A percentile compares a stretch with the other conserved stretches of the same genome.
Conservation (phyloP, 2,113 vertebrate genomes). For the Oreochromis aureus region DNA sequence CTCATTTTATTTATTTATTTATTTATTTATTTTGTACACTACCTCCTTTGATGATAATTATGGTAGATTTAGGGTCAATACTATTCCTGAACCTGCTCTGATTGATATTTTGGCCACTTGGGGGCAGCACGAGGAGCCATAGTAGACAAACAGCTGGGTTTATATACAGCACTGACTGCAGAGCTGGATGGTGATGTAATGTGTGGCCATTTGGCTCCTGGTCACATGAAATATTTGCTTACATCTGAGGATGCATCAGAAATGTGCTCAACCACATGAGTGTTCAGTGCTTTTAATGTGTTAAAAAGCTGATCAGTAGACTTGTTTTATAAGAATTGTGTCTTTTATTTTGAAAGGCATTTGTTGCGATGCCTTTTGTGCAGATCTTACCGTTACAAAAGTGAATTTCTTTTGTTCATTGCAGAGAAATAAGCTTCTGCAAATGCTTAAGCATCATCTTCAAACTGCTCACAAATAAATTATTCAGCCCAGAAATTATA, state of each 20-base stretch:
- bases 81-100: neutral
- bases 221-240: neutral
- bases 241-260: neutral
- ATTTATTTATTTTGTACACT: neutral
- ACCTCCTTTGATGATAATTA: neutral
- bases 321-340: neutral
- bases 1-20: fast-evolving
- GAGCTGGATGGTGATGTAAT: too few species aligned
- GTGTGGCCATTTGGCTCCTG: neutral
- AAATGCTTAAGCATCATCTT: neutral
- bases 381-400: neutral
- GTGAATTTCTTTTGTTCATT: neutral
- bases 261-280: neutral
- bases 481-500: neutral
- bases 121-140: neutral
- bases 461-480: neutral
- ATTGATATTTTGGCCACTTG: neutral
- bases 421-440: neutral
- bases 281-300: neutral
- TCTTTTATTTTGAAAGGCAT: neutral
- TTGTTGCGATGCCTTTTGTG: neutral
- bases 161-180: neutral
- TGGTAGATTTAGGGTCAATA: neutral
- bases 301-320: neutral
- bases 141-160: neutral